Evolutionary conservation across 2,888 invertebrate species (phyloP).

Genomic region (Tiphia femorata): DNA sequence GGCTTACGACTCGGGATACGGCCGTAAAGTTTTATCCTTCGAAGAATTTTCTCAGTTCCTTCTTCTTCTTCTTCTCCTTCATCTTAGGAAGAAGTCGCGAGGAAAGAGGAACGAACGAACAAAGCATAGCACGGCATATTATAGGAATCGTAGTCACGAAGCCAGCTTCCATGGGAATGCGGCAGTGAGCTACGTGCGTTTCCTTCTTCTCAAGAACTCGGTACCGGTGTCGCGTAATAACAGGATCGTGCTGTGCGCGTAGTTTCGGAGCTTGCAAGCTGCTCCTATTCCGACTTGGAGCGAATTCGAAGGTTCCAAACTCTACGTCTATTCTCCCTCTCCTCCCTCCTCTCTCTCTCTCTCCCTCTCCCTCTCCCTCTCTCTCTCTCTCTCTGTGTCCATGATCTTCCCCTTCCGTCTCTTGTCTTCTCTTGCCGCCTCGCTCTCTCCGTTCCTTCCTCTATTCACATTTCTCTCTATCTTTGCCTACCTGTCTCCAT

Average conservation of each 20-base stretch:
- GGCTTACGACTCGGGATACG: too few relatives aligned
- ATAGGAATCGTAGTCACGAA: constrained; percentile 3
- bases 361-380: not conserved
- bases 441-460: not conserved
- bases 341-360: not conserved
- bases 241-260: constrained; percentile 15
- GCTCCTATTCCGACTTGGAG: constrained; percentile 1
- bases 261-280: constrained; percentile 25
- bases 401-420: not conserved
- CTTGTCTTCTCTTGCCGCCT: not conserved
- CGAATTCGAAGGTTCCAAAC: constrained; percentile 15
- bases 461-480: not conserved
- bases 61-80: too few relatives aligned
- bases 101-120: too few relatives aligned
- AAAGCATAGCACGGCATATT: not conserved
- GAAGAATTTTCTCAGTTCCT: too few relatives aligned
- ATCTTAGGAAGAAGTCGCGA: not conserved
- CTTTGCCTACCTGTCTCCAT: not conserved
- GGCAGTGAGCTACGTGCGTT: constrained; percentile 8
- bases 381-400: not conserved
- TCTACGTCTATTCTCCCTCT: constrained; percentile 3
- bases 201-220: constrained; percentile 9
- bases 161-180: constrained; percentile 4
- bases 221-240: constrained; percentile 19
- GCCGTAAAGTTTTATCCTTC: too few relatives aligned